A percentile compares a stretch with the other conserved stretches of the same genome.
Conservation (phyloP, 2,888 invertebrate species). For the Bedellia somnulentella region DNA sequence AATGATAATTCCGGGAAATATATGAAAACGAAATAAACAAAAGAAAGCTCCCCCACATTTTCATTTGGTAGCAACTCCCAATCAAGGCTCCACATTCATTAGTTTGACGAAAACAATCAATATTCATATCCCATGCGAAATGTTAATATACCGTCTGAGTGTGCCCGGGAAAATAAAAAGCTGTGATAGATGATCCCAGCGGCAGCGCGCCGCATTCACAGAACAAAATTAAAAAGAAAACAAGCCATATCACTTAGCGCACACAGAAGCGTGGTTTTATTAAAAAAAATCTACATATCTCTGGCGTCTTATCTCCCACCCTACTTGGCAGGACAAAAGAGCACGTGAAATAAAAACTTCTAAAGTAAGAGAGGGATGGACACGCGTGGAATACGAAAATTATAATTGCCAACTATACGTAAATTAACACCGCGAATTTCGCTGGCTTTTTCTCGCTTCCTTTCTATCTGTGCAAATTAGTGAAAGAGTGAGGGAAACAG, state of each 20-base stretch:
- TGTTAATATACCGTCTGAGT: constrained; percentile 25
- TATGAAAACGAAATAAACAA: background rate
- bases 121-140: constrained; percentile 60
- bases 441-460: constrained; percentile 22
- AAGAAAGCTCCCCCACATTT: constrained; percentile 11
- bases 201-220: constrained; percentile 34
- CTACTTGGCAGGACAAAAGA: constrained; percentile 20
- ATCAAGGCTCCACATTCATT: constrained; percentile 54
- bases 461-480: constrained; percentile 6
- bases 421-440: constrained; percentile 56
- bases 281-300: constrained; percentile 59
- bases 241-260: constrained; percentile 61
- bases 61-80: constrained; percentile 47
- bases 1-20: background rate
- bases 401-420: constrained; percentile 60
- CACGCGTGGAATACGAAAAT: constrained; percentile 44
- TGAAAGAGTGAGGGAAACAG: constrained; percentile 8
- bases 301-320: constrained; percentile 43
- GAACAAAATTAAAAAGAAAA: constrained; percentile 57
- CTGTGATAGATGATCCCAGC: constrained; percentile 46
- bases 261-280: constrained; percentile 55
- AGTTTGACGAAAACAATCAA: constrained; percentile 45
- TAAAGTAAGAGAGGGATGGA: constrained; percentile 40
- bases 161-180: constrained; percentile 19
- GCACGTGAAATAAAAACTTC: constrained; percentile 42